These are phyloP conservation scores for Mayetiola destructor DNA, from an alignment of 2,888 invertebrate genomes.

Conservation along the genomic window DNA sequence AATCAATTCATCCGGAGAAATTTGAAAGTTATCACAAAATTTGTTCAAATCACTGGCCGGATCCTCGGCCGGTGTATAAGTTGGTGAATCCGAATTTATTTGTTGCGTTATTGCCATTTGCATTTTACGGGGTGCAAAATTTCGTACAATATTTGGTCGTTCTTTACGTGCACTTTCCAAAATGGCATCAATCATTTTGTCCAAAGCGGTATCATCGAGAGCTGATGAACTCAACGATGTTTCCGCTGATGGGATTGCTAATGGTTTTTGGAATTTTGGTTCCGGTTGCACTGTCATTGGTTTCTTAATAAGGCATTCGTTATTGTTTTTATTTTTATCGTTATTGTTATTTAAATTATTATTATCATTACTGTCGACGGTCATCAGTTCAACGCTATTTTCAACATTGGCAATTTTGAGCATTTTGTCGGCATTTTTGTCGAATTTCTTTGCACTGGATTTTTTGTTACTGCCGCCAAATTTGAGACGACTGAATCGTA, in stretches of 20 bases:
- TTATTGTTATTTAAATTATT: constrained; percentile 7
- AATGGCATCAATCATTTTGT: constrained; percentile 35
- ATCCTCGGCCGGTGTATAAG: constrained; percentile 33
- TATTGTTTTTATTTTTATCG: background rate
- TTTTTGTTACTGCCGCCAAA: background rate
- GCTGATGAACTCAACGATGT: constrained; percentile 28
- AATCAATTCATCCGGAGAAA: constrained; percentile 16
- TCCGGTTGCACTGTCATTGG: background rate
- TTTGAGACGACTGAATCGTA: constrained; percentile 13
- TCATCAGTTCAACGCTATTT: background rate
- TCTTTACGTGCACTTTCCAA: constrained; percentile 33
- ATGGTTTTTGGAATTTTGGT: background rate
- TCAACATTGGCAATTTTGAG: background rate
- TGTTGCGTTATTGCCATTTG: constrained; percentile 19
- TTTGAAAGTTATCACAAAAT: constrained; percentile 24
- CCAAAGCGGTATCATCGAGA: constrained; percentile 33
- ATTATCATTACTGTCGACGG: background rate
- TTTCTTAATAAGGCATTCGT: background rate
- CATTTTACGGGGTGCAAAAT: constrained; percentile 15
- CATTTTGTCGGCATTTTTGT: background rate
- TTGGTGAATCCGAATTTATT: constrained; percentile 24
- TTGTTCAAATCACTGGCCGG: constrained; percentile 34
- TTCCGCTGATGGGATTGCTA: constrained; percentile 17
- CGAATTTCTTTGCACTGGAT: background rate
- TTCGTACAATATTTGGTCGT: constrained; percentile 24